Conservation (phyloP, 2,797 vertebrate species). For the Cheirogaleus major region DNA sequence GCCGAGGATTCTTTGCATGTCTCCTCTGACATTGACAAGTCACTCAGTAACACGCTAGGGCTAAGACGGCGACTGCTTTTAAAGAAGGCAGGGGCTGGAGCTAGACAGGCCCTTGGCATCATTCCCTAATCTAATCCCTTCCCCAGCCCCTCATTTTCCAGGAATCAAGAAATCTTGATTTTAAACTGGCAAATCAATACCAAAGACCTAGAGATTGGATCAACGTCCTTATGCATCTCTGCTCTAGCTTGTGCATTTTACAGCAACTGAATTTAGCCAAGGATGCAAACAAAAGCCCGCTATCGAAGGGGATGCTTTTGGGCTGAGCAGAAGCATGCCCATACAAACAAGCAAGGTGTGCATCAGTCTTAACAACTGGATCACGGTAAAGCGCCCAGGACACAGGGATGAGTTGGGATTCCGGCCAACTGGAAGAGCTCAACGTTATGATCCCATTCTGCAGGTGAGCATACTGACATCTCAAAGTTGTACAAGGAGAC, state of each 20-base stretch:
- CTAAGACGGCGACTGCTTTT: background rate
- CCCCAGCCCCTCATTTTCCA: background rate
- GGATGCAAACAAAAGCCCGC: background rate
- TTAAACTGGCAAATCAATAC: background rate
- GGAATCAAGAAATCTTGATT: background rate
- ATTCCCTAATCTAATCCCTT: background rate
- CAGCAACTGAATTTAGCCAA: background rate
- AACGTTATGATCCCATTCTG: background rate
- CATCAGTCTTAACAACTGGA: background rate
- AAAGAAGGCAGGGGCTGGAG: background rate
- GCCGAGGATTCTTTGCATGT: constrained; percentile 52
- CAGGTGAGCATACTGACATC: background rate
- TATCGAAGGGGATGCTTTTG: background rate
- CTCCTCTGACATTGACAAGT: constrained; percentile 63
- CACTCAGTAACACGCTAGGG: constrained; percentile 46
- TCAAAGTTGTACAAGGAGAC: background rate
- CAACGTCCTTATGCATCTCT: background rate
- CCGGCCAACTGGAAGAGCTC: background rate
- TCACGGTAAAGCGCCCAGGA: background rate
- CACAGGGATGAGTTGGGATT: background rate
- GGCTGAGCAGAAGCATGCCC: background rate
- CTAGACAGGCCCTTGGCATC: background rate
- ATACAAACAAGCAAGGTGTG: background rate
- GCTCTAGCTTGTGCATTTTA: background rate
- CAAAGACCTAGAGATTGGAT: background rate